Conservation (phyloP, 2,797 vertebrate species). For the Cetoscarus ocellatus region DNA sequence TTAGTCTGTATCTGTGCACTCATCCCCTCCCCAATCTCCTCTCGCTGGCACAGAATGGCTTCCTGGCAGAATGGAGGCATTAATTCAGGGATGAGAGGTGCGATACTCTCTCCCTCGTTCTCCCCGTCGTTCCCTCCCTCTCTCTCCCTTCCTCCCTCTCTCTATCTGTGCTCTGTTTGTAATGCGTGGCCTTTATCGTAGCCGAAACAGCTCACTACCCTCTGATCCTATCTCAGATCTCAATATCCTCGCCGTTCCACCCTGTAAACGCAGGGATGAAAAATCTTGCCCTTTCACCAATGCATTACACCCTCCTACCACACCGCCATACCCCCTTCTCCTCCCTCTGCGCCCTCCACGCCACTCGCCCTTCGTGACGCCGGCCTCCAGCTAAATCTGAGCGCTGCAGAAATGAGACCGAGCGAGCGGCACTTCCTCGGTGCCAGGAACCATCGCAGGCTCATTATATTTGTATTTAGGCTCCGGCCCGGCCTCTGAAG, state of each 20-base stretch:
- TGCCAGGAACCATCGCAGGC: conserved; percentile 74
- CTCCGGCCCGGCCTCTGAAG: conserved; percentile 58
- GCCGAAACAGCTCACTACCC: conserved; percentile 84
- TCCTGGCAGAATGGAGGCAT: conserved; percentile 83
- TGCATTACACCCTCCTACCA: conserved; percentile 80
- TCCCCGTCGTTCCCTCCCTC: conserved; percentile 41
- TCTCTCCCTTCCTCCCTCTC: conserved; percentile 32
- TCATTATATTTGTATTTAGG: conserved; percentile 83
- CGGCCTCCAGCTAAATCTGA: conserved; percentile 78
- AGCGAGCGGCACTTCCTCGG: conserved; percentile 75
- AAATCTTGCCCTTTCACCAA: conserved; percentile 83
- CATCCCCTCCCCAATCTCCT: conserved; percentile 82
- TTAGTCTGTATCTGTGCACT: conserved; percentile 81
- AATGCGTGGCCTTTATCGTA: conserved; percentile 83
- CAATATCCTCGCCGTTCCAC: conserved; percentile 85
- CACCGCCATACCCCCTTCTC: conserved; percentile 71
- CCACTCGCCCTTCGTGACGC: conserved; percentile 81
- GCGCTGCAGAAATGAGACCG: conserved; percentile 73
- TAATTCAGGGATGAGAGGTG: conserved; percentile 85
- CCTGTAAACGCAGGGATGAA: conserved; percentile 85
- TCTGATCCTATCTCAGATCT: conserved; percentile 86
- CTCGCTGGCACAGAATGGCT: conserved; percentile 82
- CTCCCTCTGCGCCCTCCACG: conserved; percentile 69
- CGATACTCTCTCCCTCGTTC: conserved; percentile 67
- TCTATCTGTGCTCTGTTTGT: conserved; percentile 73